Evolutionary conservation across 2,888 invertebrate species (phyloP), one percentile per base, ranked within the genome.

Genomic region (Uloborus plumipes): DNA sequence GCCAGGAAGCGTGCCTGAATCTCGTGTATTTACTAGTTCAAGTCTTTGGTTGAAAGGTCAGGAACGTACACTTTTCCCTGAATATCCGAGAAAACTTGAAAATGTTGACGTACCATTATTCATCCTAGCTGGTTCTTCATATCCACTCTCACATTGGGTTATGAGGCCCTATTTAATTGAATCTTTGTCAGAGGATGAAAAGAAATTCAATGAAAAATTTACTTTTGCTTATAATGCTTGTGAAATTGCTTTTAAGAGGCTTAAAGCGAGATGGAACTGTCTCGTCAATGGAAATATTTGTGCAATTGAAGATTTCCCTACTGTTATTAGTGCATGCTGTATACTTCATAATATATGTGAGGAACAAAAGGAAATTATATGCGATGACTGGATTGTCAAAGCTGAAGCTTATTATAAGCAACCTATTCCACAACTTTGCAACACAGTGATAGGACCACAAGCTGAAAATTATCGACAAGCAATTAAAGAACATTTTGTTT

Each of bases 241-340:
- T 64, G 77, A 77, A 70, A 77, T 77, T n/a, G 77, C 77, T 14
- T 70, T 77, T 39, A 77, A 77, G 58, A 64, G 77, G 53, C 18
- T 77, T 14, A 77, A 77, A 53, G 77, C 77, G 11, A 62, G 77
- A 16, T 77, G 77, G 77, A 77, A 61, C 39, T 77, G 77, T 49
- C 64, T 77, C 4, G 49, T 64, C 4, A 50, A 47, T 47, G 70
- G 70, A 22, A 77, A 62, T 62, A 75, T 75, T 15, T 64, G 47
- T 22, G 70, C 26, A 18, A 64, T 77, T 53, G 77, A 77, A 22
- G 50, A 55, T 22, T 77, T 64, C 6, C 70, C 70, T 16, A 61
- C 53, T 53, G 70, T 70, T 13, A 64, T 70, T 26, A 47, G 55
- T 26, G 77, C 77, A 11, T 77, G 77, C 64, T 77, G 77, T 47